These are phyloP conservation scores for Calliopum simillimum DNA, from an alignment of 2,888 invertebrate genomes.

Conservation along the genomic window DNA sequence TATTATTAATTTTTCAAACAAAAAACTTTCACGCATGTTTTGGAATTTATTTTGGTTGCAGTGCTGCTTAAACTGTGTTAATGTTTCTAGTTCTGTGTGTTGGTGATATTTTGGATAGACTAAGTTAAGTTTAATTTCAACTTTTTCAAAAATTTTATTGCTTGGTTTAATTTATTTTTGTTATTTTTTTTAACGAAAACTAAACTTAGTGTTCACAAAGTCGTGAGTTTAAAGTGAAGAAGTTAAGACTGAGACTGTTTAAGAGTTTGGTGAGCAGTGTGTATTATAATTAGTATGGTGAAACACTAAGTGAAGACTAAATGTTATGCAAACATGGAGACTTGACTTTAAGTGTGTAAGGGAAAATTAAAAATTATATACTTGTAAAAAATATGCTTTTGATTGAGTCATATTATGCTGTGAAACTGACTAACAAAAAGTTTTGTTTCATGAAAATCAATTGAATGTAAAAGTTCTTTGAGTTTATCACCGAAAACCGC, in stretches of 20 bases:
- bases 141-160: constrained; percentile 37
- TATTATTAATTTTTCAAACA: constrained; percentile 17
- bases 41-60: constrained; percentile 44
- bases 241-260: too few relatives aligned
- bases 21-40: constrained; percentile 4
- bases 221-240: constrained; percentile 30
- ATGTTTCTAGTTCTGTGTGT: constrained; percentile 32
- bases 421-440: constrained; percentile 1
- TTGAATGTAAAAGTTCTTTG: too few relatives aligned
- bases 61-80: constrained; percentile 37
- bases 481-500: too few relatives aligned
- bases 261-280: too few relatives aligned
- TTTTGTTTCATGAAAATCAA: neutral
- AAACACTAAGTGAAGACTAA: too few relatives aligned
- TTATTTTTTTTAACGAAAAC: constrained; percentile 24
- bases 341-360: too few relatives aligned
- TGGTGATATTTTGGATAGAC: constrained; percentile 44
- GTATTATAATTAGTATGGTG: too few relatives aligned
- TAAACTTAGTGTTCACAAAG: constrained; percentile 26
- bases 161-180: constrained; percentile 8
- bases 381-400: too few relatives aligned
- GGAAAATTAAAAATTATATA: too few relatives aligned
- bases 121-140: constrained; percentile 43
- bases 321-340: too few relatives aligned
- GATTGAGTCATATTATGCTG: too few relatives aligned